Evolutionary conservation across 2,797 vertebrate genomes (phyloP).

Genomic region (Chloroceryle amazona): DNA sequence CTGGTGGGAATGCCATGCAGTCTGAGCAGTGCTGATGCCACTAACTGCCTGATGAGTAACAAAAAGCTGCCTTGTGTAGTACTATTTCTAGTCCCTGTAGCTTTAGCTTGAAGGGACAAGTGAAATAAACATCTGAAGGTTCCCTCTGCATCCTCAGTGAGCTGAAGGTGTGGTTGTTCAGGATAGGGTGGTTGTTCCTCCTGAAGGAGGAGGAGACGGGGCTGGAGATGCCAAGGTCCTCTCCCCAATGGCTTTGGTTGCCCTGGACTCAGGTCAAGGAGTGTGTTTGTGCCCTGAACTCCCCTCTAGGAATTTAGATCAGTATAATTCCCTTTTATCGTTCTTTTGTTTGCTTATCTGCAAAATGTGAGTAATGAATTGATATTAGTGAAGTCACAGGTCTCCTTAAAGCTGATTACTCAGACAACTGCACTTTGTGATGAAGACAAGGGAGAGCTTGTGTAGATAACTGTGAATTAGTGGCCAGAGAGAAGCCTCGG

Average conservation of each 20-base stretch:
- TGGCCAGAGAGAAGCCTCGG: neutral
- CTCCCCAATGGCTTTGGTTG: neutral
- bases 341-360: conserved; percentile 23
- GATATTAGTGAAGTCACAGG: neutral
- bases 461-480: neutral
- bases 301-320: neutral
- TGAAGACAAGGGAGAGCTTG: neutral
- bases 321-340: neutral
- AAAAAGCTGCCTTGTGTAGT: neutral
- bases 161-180: neutral
- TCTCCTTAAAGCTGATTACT: neutral
- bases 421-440: neutral
- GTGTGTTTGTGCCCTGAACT: neutral
- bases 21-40: neutral
- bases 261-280: neutral
- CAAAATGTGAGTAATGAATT: conserved; percentile 32
- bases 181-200: neutral
- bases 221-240: neutral
- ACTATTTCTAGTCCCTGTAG: neutral
- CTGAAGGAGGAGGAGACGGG: neutral
- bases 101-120: neutral
- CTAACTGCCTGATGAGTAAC: neutral
- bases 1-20: neutral
- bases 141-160: neutral
- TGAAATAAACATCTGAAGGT: neutral